Conservation (phyloP, 2,797 vertebrate species). For the Rhabdomys pumilio region DNA sequence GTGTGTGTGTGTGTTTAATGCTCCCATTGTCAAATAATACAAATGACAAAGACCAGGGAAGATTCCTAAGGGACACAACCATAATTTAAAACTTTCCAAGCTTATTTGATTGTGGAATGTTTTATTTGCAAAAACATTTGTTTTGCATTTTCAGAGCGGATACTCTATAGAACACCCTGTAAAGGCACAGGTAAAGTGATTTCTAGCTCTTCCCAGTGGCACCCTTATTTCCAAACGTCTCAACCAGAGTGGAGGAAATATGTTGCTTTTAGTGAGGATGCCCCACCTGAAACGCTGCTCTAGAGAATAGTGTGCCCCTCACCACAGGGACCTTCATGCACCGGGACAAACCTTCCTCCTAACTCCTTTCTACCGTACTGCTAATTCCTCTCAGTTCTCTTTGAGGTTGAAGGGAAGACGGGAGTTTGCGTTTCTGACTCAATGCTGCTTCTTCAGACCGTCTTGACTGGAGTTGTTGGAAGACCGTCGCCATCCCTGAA, state of each 20-base stretch:
- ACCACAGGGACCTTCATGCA: neutral
- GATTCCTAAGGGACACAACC: neutral
- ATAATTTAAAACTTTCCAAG: neutral
- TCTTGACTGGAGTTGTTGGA: neutral
- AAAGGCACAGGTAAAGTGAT: neutral
- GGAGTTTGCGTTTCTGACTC: neutral
- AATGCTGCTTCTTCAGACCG: neutral
- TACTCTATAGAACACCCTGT: neutral
- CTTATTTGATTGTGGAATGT: neutral
- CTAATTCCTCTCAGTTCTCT: neutral
- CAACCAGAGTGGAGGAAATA: neutral
- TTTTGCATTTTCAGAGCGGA: neutral
- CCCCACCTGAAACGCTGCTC: neutral
- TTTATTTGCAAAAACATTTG: neutral
- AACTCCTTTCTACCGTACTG: neutral
- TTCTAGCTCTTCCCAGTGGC: neutral
- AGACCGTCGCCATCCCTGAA: neutral
- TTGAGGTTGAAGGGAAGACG: neutral
- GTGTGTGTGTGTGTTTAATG: neutral
- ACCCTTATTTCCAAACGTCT: neutral
- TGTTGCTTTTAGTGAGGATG: conserved; percentile 10
- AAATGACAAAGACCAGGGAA: neutral
- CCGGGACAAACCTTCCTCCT: neutral
- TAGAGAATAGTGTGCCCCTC: neutral
- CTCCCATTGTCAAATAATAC: neutral